Conservation (phyloP, 2,888 invertebrate species). For the Alloplasta piceator region DNA sequence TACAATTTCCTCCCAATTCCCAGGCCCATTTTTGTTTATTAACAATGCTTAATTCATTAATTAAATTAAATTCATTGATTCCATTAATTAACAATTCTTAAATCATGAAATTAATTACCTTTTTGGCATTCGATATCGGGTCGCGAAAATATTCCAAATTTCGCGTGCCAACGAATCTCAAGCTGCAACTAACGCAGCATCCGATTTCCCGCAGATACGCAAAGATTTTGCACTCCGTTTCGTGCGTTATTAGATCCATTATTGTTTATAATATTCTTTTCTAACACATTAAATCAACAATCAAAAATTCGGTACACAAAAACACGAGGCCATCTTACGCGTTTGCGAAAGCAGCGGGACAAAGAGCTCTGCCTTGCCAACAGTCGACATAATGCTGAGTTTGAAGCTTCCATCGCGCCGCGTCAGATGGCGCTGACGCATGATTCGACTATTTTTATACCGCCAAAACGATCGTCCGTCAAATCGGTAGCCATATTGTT, state of each 20-base stretch:
- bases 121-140: constrained; percentile 83
- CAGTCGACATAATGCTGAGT: too few species aligned
- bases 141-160: constrained; percentile 85
- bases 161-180: constrained; percentile 88
- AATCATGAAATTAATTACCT: constrained; percentile 81
- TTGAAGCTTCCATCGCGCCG: too few species aligned
- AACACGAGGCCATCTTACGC: too few species aligned
- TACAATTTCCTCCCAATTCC: not conserved
- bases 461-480: too few species aligned
- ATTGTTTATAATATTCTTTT: not conserved
- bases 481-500: too few species aligned
- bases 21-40: not conserved
- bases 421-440: too few species aligned
- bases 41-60: constrained; percentile 59
- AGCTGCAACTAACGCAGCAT: constrained; percentile 88
- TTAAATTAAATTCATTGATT: too few species aligned
- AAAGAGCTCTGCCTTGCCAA: too few species aligned
- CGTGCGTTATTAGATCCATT: constrained; percentile 35
- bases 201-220: constrained; percentile 81
- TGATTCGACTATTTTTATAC: too few species aligned
- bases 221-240: constrained; percentile 66
- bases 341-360: too few species aligned
- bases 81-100: constrained; percentile 20
- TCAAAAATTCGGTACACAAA: too few species aligned
- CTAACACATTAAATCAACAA: too few species aligned